Evolutionary conservation across 2,888 invertebrate genomes (phyloP).

Genomic region (Tigriopus californicus): DNA sequence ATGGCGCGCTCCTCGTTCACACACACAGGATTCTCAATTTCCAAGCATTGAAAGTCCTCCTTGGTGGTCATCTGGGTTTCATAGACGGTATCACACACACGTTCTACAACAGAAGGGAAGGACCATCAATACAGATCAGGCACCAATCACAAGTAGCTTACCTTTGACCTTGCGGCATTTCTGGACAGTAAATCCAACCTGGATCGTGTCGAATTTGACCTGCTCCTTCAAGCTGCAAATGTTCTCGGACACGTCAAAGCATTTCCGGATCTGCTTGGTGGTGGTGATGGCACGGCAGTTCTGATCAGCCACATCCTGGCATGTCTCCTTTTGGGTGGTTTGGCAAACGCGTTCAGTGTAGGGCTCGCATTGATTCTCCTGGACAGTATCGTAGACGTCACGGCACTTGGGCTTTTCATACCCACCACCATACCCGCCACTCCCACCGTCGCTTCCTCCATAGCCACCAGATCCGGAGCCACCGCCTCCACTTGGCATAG

Average conservation of each 20-base stretch:
- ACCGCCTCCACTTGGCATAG: too few species aligned
- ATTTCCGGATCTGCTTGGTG: not conserved
- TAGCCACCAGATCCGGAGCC: too few species aligned
- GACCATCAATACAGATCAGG: too few species aligned
- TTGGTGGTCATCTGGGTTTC: not conserved
- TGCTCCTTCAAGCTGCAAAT: slow-evolving; percentile 1
- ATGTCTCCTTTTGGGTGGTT: slow-evolving; percentile 1
- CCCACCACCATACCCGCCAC: too few species aligned
- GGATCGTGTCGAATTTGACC: slow-evolving; percentile 2
- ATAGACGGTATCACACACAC: slow-evolving; percentile 12
- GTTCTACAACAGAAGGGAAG: too few species aligned
- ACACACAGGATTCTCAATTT: not conserved
- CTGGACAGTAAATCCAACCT: not conserved
- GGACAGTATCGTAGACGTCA: too few species aligned
- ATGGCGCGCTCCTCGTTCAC: not conserved
- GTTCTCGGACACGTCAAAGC: slow-evolving; percentile 10
- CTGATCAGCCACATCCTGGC: slow-evolving; percentile 1
- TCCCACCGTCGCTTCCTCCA: too few species aligned
- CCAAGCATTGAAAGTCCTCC: not conserved
- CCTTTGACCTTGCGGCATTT: not conserved
- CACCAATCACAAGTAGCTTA: not conserved
- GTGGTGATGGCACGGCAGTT: slow-evolving; percentile 4
- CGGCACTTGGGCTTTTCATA: too few species aligned
- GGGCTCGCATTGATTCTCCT: slow-evolving; percentile 14
- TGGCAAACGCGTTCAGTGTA: not conserved